A percentile compares a stretch with the other conserved stretches of the same genome.
Evolutionary conservation across 37 sponge, comb jelly and placozoan genomes (phyloP).

Genomic region (Chondrilla cf. caribensis): DNA sequence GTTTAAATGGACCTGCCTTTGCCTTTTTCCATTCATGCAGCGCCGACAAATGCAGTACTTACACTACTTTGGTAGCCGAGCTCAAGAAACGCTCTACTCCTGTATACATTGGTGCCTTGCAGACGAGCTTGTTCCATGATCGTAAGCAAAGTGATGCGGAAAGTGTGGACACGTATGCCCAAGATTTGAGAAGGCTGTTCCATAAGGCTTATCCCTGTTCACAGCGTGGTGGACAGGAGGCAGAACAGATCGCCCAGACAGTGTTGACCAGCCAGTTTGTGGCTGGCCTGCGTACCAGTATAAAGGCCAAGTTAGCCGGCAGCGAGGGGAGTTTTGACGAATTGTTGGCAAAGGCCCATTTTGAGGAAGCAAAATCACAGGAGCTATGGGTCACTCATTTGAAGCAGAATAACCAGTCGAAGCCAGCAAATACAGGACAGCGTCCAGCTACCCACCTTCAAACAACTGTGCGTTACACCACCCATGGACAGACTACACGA

Average conservation of each 20-base stretch:
- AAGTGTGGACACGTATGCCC: not conserved
- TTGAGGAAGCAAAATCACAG: constrained; percentile 8
- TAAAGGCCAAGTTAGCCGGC: constrained; percentile 15
- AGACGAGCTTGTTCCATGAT: not conserved
- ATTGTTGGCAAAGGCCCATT: not conserved
- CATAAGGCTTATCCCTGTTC: not conserved
- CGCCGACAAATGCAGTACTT: not conserved
- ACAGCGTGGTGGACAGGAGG: not conserved
- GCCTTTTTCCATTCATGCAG: not conserved
- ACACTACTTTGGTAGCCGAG: not conserved
- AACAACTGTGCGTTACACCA: not conserved
- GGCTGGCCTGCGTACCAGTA: constrained; percentile 31
- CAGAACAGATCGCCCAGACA: not conserved
- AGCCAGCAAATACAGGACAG: too few species aligned
- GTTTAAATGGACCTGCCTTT: not conserved
- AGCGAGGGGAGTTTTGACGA: not conserved
- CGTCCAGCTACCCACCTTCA: not conserved
- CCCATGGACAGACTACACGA: not conserved
- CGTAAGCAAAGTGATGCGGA: not conserved
- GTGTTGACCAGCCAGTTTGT: constrained; percentile 53
- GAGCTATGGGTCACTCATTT: not conserved
- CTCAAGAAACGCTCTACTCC: not conserved
- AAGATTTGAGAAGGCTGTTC: not conserved
- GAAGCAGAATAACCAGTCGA: too few species aligned
- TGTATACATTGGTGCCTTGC: not conserved